These are phyloP conservation scores for Oscheius sp. DNA, from an alignment of 2,888 invertebrate genomes.

Conservation along the genomic window DNA sequence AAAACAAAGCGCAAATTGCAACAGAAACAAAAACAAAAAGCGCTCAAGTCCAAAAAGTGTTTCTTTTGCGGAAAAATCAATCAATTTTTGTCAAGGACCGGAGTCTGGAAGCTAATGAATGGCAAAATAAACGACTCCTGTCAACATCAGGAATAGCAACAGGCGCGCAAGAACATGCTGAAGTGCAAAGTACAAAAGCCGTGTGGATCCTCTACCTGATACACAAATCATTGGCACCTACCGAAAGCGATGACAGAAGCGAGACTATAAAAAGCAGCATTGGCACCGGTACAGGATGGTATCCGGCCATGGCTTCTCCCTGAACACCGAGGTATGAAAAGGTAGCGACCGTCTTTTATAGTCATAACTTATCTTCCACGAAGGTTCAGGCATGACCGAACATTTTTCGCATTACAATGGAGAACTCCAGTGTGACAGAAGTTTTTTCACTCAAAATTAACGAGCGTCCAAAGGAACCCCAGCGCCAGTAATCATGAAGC, in stretches of 20 bases:
- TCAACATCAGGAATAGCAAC: conserved; percentile 14
- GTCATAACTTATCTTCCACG: too few species aligned
- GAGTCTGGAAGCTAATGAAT: background rate
- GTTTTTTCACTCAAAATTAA: too few species aligned
- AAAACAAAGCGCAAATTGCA: conserved; percentile 15
- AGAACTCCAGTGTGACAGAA: too few species aligned
- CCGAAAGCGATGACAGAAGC: background rate
- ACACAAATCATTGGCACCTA: too few species aligned
- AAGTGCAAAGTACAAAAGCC: conserved; percentile 22
- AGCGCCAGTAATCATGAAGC: too few species aligned
- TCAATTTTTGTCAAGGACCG: background rate
- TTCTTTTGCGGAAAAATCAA: background rate
- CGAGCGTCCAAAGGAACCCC: too few species aligned
- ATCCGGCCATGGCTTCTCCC: too few species aligned
- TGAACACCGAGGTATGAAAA: too few species aligned
- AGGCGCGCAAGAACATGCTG: conserved; percentile 12
- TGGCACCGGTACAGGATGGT: too few species aligned
- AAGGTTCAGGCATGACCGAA: too few species aligned
- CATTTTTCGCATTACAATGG: too few species aligned
- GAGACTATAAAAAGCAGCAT: background rate
- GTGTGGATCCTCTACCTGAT: background rate
- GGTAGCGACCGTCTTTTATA: too few species aligned
- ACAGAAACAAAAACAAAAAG: conserved; percentile 5
- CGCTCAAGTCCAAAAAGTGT: background rate
- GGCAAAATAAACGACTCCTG: background rate